These are phyloP conservation scores for Sterrhoptilus dennistouni DNA, from an alignment of 2,113 vertebrate species.

Conservation along the genomic window DNA sequence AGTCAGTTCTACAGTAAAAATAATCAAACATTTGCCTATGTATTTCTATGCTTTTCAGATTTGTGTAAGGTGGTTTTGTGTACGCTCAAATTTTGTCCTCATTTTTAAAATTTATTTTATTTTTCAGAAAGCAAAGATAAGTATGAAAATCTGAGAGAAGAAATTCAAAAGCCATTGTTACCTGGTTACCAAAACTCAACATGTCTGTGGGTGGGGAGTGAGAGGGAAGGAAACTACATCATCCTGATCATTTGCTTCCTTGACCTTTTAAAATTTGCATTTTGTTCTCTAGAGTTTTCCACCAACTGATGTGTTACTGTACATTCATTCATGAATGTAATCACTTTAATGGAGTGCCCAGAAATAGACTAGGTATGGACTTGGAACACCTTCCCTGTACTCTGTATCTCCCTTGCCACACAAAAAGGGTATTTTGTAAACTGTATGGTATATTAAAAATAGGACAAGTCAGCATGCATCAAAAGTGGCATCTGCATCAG, in stretches of 20 bases:
- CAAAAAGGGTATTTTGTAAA: conserved; percentile 40
- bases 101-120: background rate
- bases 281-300: conserved; percentile 54
- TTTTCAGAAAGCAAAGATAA: conserved; percentile 96
- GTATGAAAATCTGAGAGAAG: conserved; percentile 89
- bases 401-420: conserved; percentile 24
- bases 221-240: conserved; percentile 44
- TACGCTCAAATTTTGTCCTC: background rate
- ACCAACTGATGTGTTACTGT: conserved; percentile 37
- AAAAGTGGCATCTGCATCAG: conserved; percentile 19
- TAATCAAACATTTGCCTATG: background rate
- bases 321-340: conserved; percentile 41
- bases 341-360: conserved; percentile 50
- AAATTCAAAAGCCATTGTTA: conserved; percentile 1
- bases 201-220: conserved; percentile 10
- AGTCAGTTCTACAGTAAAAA: background rate
- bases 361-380: conserved; percentile 56
- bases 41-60: background rate
- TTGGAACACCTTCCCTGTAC: conserved; percentile 41
- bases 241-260: conserved; percentile 52
- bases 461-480: conserved; percentile 50
- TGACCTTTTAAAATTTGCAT: conserved; percentile 43
- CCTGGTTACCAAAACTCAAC: conserved; percentile 33
- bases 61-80: background rate
- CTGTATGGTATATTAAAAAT: conserved; percentile 34